phyloP scores from a whole-genome alignment of 2,113 vertebrate species.

The Elephas maximus region DNA sequence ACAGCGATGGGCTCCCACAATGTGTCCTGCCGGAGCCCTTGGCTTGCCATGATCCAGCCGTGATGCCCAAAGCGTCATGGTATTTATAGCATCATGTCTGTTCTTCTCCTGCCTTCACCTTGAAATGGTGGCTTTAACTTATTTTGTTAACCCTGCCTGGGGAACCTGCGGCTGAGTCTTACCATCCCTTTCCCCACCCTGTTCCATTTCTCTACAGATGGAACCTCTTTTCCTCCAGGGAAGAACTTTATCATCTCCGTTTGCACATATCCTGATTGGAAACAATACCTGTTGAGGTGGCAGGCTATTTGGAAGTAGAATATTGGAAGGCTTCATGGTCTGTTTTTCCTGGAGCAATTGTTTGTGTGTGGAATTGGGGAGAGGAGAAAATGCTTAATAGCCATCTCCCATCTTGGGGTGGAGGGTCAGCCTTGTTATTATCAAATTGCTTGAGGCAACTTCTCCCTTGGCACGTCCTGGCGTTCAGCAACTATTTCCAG shows the following conservation, averaged over 20 bases:
- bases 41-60: conserved; percentile 56
- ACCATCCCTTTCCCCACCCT: conserved; percentile 40
- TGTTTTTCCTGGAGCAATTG: conserved; percentile 59
- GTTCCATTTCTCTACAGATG: conserved; percentile 71
- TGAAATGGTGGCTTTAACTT: conserved; percentile 79
- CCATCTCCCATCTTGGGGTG: neutral
- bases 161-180: conserved; percentile 41
- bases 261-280: conserved; percentile 55
- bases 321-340: neutral
- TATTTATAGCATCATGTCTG: conserved; percentile 71
- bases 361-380: neutral
- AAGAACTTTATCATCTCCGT: conserved; percentile 48
- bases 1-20: neutral
- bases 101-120: conserved; percentile 77
- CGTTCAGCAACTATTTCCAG: neutral
- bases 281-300: neutral
- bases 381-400: neutral
- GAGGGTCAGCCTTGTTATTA: neutral
- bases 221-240: conserved; percentile 62
- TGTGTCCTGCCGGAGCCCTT: neutral
- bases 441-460: neutral
- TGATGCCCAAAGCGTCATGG: conserved; percentile 63
- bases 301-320: conserved; percentile 55
- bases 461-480: neutral
- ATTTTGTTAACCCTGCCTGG: conserved; percentile 65